These are phyloP conservation scores for Strix uralensis DNA, from an alignment of 2,113 vertebrate species.

Conservation along the genomic window DNA sequence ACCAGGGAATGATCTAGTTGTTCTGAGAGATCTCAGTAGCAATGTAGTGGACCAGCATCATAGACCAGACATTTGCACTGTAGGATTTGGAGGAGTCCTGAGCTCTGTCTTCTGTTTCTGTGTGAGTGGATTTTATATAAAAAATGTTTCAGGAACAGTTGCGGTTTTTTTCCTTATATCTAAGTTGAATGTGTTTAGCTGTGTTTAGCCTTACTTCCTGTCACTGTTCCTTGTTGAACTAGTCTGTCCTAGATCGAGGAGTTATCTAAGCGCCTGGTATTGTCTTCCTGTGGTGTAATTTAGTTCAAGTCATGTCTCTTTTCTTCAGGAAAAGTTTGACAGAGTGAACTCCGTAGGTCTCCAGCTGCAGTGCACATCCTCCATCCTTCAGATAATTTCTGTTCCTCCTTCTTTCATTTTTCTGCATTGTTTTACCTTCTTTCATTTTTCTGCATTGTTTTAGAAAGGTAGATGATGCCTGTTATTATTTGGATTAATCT, in stretches of 20 bases:
- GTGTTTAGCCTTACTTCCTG: not conserved
- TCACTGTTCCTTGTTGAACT: not conserved
- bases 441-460: not conserved
- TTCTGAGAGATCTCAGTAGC: not conserved
- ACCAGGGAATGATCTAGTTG: not conserved
- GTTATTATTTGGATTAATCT: not conserved
- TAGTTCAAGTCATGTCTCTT: not conserved
- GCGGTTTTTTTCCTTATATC: not conserved
- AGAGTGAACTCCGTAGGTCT: not conserved
- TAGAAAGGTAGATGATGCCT: not conserved
- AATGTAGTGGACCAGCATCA: not conserved
- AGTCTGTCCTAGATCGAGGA: not conserved
- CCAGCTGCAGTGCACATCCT: not conserved
- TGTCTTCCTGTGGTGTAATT: not conserved
- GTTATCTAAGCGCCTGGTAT: not conserved
- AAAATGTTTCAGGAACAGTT: not conserved
- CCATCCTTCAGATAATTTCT: not conserved
- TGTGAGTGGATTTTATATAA: not conserved
- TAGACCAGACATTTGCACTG: not conserved
- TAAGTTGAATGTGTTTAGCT: not conserved
- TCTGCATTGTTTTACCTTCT: not conserved
- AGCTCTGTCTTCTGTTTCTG: not conserved
- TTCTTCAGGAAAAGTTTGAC: not conserved
- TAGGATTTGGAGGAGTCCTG: not conserved
- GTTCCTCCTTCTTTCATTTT: not conserved